These are phyloP conservation scores for Cloeon dipterum DNA, from an alignment of 2,888 invertebrate genomes.

Conservation along the genomic window DNA sequence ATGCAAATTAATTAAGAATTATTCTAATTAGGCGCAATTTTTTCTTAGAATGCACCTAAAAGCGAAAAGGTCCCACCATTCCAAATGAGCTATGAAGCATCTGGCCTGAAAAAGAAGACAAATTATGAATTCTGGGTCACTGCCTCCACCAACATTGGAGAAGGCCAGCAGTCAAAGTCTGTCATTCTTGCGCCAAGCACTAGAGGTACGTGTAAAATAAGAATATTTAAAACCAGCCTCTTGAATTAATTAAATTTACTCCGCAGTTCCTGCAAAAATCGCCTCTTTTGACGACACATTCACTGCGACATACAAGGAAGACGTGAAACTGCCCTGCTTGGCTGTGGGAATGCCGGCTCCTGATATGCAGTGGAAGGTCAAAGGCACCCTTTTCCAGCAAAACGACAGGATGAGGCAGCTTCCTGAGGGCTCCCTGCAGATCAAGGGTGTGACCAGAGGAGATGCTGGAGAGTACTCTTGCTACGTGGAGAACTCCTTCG, in stretches of 20 bases:
- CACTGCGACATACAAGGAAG: slow-evolving; percentile 76
- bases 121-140: slow-evolving; percentile 90
- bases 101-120: slow-evolving; percentile 53
- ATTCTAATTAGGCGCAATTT: not conserved
- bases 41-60: slow-evolving; percentile 13
- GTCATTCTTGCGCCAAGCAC: slow-evolving; percentile 64
- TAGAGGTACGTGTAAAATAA: slow-evolving; percentile 30
- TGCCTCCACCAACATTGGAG: slow-evolving; percentile 81
- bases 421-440: slow-evolving; percentile 77
- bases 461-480: slow-evolving; percentile 92
- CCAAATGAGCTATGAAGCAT: slow-evolving; percentile 71
- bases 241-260: not conserved
- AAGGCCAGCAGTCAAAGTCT: slow-evolving; percentile 74
- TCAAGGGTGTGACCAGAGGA: slow-evolving; percentile 66
- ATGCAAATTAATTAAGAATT: not conserved
- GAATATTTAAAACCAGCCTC: not conserved
- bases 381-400: slow-evolving; percentile 51
- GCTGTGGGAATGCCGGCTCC: slow-evolving; percentile 84
- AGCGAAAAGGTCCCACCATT: slow-evolving; percentile 40
- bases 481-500: slow-evolving; percentile 77
- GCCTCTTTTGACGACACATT: slow-evolving; percentile 89
- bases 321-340: slow-evolving; percentile 73
- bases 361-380: slow-evolving; percentile 72
- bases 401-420: slow-evolving; percentile 64
- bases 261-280: slow-evolving; percentile 72